Conservation (phyloP, 2,888 invertebrate genomes). For the Sicus ferrugineus region DNA sequence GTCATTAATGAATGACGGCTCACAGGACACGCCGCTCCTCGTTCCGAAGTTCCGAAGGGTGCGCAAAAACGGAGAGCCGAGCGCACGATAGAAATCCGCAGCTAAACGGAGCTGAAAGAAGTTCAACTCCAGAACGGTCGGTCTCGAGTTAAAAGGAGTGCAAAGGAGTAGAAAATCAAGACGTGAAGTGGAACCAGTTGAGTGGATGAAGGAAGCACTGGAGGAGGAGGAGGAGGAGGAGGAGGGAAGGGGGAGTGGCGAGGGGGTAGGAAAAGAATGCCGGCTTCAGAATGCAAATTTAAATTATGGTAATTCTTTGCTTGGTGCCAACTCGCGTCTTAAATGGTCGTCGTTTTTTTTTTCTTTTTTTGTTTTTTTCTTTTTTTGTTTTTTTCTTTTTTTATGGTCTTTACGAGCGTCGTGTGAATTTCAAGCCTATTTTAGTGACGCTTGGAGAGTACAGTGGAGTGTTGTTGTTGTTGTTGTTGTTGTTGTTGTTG, state of each 20-base stretch:
- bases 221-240: neutral
- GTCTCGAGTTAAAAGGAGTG: neutral
- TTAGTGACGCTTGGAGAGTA: neutral
- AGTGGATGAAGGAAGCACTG: neutral
- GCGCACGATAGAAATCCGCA: neutral
- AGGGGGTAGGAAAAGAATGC: neutral
- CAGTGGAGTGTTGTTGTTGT: neutral
- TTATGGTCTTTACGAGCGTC: too few species aligned
- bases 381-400: neutral
- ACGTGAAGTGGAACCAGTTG: too few species aligned
- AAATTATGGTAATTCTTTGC: neutral
- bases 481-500: neutral
- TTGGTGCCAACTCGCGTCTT: neutral
- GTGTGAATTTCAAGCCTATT: too few species aligned
- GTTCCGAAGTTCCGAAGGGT: neutral
- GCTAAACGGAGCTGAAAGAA: neutral
- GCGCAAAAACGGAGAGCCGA: neutral
- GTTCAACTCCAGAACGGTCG: neutral
- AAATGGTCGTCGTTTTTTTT: neutral
- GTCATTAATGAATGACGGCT: constrained; percentile 19
- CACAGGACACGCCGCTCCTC: constrained; percentile 6
- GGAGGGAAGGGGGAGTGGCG: too few species aligned
- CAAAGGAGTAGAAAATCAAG: neutral
- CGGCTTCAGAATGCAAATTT: neutral
- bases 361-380: neutral